Base-by-base conservation (phyloP, 2,797 vertebrate genomes). In the Sarcophilus harrisii region DNA sequence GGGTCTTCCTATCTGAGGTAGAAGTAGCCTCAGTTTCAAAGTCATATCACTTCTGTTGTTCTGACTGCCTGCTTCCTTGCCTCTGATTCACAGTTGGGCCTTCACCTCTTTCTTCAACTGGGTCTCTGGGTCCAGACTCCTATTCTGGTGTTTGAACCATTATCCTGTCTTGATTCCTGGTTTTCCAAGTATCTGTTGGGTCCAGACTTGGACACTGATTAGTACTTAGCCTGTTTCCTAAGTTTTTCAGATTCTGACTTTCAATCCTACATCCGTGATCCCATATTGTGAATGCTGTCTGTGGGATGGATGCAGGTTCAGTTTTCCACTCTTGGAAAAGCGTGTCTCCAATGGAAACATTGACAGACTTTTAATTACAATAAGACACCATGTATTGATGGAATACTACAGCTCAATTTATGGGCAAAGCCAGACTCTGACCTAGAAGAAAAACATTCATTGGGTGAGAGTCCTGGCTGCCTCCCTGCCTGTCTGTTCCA, bases 351-450 rank as follows among this genome's bases (percentile, higher is more conserved):
- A 14, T 4, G 52, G 97, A 97, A 98, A 98, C 93, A 92, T 12
- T 58, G 95, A 92, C 89, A 94, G 95, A 94, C 45, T 90, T 97
- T 98, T 96, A 97, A 98, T 97, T 98, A 96, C 6, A 94, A 32
- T 60, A 93, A 81, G 81, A 94, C 54, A 57, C 54, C 16, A n/a
- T 4, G 59, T 62, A 38, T 90, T n/a, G 57, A 6, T 90, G 24
- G 6, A 58, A 87, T 13, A 62, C 91, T 57, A 38, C 24, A 28
- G 11, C 95, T 98, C 97, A n/a, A 11, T 92, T 16, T 94, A 32
- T 12, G 90, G 24, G 16, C 21, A 60, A 28, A 18, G 30, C 24
- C 28, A 52, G 4, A 52, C 52, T 52, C 52, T 52, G 52, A 52
- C 52, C 4, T 5, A 32, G 94, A 94, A 38, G 5, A 5, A 94